Base-by-base conservation (phyloP, 2,888 invertebrate species). In the Stomorhina lunata region DNA sequence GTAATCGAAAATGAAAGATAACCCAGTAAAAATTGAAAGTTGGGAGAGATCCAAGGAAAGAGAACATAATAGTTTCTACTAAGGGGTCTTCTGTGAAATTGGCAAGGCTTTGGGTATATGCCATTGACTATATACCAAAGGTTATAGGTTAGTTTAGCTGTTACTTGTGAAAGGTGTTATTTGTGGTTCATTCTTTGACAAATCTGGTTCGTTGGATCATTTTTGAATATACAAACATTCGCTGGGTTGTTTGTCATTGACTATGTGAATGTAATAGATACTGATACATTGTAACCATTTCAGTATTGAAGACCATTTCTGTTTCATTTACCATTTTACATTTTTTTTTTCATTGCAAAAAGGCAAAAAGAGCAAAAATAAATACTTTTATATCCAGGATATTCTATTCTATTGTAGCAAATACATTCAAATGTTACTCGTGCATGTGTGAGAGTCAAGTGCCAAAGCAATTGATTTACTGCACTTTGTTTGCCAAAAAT, bases 401-500 rank as follows among this genome's bases (percentile, higher is more conserved):
- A 61, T 76, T 73, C 48, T 57, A 15, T 32, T 66, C 10, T 43
- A 12, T n/a, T 20, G 22, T 71, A 48, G 55, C 20, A 57, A 9
- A 45, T n/a, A 45, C 17, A 20, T 25, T 29, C 7, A 40, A 48
- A 34, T 22, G 59, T 37, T 59, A 22, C 37, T 59, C 2, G 17
- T 34, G 34, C 32, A 57, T 45, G 63, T 48, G 20, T 50, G 17
- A 71, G 65, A 85, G 75, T 75, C 79, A 83, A 72, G 84, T 90
- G 90, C 89, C 90, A 90, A 88, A 89, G 88, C 90, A 90, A 90
- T 90, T 90, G 90, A 90, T 90, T 90, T 87, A 87, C 86, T 87
- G 85, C 86, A 85, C 83, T 86, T 90, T 90, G 89, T 90, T 90
- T 90, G 90, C 90, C 90, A 90, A 90, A 90, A 90, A 90, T 90